Evolutionary conservation across 2,888 invertebrate genomes (phyloP).

Genomic region (Thalpophila matura): DNA sequence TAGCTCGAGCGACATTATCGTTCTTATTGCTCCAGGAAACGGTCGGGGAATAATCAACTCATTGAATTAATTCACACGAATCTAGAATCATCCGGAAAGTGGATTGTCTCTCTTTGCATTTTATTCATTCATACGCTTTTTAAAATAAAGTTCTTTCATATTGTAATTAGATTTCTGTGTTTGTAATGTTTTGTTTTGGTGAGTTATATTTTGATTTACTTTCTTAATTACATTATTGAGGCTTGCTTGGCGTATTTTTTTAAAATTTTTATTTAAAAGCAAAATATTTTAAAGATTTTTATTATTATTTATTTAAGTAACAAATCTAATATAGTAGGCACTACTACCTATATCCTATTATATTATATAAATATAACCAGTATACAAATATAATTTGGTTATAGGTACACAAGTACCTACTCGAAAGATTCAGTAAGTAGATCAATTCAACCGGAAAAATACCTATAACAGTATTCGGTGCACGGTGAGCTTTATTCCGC

Average conservation of each 20-base stretch:
- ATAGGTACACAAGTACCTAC: slow-evolving; percentile 48
- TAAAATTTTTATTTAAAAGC: too few relatives aligned
- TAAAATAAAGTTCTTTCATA: slow-evolving; percentile 40
- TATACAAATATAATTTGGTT: too few relatives aligned
- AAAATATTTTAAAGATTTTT: too few relatives aligned
- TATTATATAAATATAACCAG: slow-evolving; percentile 21
- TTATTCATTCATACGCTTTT: slow-evolving; percentile 54
- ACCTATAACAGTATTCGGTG: slow-evolving; percentile 50
- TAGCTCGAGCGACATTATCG: slow-evolving; percentile 52
- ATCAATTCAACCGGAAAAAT: slow-evolving; percentile 59
- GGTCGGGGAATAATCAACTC: slow-evolving; percentile 71
- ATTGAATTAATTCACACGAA: slow-evolving; percentile 72
- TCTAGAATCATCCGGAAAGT: slow-evolving; percentile 63
- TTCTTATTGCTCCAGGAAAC: slow-evolving; percentile 63
- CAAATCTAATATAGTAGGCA: too few relatives aligned
- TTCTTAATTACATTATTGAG: background rate
- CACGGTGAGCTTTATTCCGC: slow-evolving; percentile 51
- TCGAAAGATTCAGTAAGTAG: slow-evolving; percentile 42
- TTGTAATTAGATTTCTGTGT: slow-evolving; percentile 38
- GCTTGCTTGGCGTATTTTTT: background rate
- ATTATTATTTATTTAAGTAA: too few relatives aligned
- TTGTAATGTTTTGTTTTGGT: slow-evolving; percentile 26
- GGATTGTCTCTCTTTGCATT: slow-evolving; percentile 55
- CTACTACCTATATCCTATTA: slow-evolving; percentile 4
- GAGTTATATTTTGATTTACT: slow-evolving; percentile 5